Conservation (phyloP, 2,797 vertebrate species). For the Coracias cyanogaster region DNA sequence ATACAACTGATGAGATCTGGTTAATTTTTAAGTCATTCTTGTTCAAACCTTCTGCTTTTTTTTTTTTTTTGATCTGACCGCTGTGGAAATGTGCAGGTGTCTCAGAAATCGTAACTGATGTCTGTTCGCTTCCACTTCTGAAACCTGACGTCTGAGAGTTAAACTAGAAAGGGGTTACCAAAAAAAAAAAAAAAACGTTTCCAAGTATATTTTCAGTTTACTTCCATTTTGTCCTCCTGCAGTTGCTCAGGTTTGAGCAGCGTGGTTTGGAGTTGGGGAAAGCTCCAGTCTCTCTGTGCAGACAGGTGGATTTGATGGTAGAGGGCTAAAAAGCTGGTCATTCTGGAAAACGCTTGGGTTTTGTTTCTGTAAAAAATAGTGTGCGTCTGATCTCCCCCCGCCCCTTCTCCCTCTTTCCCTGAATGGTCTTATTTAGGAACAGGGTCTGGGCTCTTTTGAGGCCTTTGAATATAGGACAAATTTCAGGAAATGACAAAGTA, state of each 20-base stretch:
- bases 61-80: conserved; percentile 10
- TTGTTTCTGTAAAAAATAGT: neutral
- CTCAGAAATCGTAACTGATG: neutral
- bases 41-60: neutral
- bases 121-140: conserved; percentile 12
- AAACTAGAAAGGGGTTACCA: neutral
- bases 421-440: neutral
- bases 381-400: neutral
- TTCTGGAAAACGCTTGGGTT: neutral
- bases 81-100: neutral
- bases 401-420: neutral
- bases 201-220: conserved; percentile 45
- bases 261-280: neutral
- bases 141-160: neutral
- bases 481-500: neutral
- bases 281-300: neutral
- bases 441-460: conserved; percentile 4
- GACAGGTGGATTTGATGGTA: neutral
- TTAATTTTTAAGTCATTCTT: neutral
- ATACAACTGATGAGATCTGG: neutral
- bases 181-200: neutral
- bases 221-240: neutral
- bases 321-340: neutral
- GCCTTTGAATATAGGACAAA: neutral
- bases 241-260: neutral